Conservation (phyloP, 1,140 invertebrate species). For the Drosophila kohkoa region DNA sequence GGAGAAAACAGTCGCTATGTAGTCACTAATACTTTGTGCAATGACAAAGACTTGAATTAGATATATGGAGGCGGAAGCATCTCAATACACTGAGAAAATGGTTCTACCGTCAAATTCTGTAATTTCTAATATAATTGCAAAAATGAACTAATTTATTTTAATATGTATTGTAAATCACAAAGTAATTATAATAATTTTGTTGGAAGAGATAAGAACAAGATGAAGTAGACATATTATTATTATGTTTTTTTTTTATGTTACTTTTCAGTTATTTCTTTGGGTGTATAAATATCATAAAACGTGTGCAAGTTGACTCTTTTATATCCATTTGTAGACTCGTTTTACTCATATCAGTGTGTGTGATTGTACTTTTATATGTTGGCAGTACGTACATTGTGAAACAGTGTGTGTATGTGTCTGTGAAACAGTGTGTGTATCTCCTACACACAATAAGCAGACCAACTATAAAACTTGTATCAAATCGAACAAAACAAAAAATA, state of each 20-base stretch:
- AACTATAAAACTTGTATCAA: slow-evolving; percentile 84
- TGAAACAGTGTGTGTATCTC: slow-evolving; percentile 42
- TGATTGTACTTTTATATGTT: slow-evolving; percentile 23
- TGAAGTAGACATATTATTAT: too few species aligned
- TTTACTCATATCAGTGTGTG: slow-evolving; percentile 27
- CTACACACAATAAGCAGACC: slow-evolving; percentile 80
- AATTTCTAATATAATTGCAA: too few species aligned
- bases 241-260: too few species aligned
- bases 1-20: slow-evolving; percentile 22
- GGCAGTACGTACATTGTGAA: background rate
- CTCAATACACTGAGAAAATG: slow-evolving; percentile 17
- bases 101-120: too few species aligned
- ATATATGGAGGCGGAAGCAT: slow-evolving; percentile 36
- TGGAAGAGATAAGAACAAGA: too few species aligned
- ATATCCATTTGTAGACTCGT: slow-evolving; percentile 38
- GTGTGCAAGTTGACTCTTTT: slow-evolving; percentile 33
- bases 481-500: slow-evolving; percentile 82
- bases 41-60: slow-evolving; percentile 39
- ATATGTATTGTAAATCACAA: too few species aligned
- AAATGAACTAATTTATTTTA: too few species aligned
- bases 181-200: too few species aligned
- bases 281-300: slow-evolving; percentile 31
- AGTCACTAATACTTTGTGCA: slow-evolving; percentile 36
- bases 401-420: slow-evolving; percentile 19
- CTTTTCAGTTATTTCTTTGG: slow-evolving; percentile 23